phyloP scores from a whole-genome alignment of 2,113 vertebrate genomes.

The Xiphorhynchus elegans region DNA sequence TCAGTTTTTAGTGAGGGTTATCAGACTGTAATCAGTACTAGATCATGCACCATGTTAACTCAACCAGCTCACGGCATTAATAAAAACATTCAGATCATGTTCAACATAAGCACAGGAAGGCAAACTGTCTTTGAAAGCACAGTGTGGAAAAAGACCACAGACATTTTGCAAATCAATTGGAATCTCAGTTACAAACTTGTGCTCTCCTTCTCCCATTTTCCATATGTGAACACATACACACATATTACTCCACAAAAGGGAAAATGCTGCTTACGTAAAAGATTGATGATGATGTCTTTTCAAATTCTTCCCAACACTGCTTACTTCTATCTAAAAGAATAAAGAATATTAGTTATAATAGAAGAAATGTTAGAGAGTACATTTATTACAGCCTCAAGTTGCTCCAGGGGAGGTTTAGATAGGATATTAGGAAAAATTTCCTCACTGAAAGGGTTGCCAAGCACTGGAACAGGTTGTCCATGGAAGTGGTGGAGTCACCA shows the following conservation, averaged over 20 bases:
- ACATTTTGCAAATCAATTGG: neutral
- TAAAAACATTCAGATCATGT: neutral
- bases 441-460: neutral
- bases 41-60: neutral
- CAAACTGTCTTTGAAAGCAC: neutral
- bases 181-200: neutral
- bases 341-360: conserved; percentile 13
- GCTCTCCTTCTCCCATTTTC: neutral
- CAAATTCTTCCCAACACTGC: conserved; percentile 69
- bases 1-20: neutral
- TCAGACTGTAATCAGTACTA: neutral
- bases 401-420: neutral
- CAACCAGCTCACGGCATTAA: neutral
- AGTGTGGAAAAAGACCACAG: neutral
- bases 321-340: conserved; percentile 71
- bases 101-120: neutral
- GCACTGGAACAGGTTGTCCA: neutral
- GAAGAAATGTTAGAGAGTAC: neutral
- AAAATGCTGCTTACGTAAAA: conserved; percentile 72
- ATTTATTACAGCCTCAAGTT: neutral
- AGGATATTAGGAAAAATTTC: neutral
- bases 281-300: conserved; percentile 66
- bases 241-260: neutral
- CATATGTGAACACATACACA: neutral
- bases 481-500: neutral